A percentile compares a stretch with the other conserved stretches of the same genome.
phyloP scores from a whole-genome alignment of 2,888 invertebrate species.

The Poecilobothrus nobilitatus region DNA sequence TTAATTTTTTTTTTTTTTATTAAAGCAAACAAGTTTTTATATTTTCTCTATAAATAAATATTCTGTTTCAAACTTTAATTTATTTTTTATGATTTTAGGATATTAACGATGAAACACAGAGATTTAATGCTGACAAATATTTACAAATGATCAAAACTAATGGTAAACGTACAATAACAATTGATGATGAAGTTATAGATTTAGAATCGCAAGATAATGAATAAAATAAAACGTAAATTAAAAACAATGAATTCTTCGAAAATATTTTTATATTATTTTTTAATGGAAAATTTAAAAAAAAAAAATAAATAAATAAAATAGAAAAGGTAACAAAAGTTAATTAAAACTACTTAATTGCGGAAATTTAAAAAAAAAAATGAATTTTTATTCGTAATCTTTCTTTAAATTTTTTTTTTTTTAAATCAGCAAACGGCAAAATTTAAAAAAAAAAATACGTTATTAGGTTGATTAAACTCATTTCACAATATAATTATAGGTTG shows the following conservation, averaged over 20 bases:
- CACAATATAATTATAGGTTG: no score
- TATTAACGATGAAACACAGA: slow-evolving; percentile 40
- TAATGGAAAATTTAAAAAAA: neutral
- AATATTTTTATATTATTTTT: neutral
- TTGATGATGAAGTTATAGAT: slow-evolving; percentile 36
- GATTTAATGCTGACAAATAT: slow-evolving; percentile 43
- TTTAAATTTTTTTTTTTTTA: no score
- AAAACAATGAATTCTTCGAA: slow-evolving; percentile 5
- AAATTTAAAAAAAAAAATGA: no score
- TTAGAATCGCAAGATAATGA: slow-evolving; percentile 29
- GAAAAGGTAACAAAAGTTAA: neutral
- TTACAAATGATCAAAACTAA: slow-evolving; percentile 38
- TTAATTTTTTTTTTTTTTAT: no score
- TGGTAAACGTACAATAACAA: slow-evolving; percentile 39
- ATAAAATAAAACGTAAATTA: slow-evolving; percentile 22
- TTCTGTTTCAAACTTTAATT: slow-evolving; percentile 6
- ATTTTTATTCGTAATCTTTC: no score
- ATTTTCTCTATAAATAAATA: neutral
- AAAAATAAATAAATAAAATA: neutral
- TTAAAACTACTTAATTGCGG: no score
- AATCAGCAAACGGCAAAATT: no score
- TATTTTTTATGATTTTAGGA: slow-evolving; percentile 30
- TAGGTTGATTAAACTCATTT: no score
- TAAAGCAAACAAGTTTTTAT: no score
- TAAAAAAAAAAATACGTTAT: no score